Conservation (phyloP, 2,888 invertebrate genomes). For the Sericinus montela region DNA sequence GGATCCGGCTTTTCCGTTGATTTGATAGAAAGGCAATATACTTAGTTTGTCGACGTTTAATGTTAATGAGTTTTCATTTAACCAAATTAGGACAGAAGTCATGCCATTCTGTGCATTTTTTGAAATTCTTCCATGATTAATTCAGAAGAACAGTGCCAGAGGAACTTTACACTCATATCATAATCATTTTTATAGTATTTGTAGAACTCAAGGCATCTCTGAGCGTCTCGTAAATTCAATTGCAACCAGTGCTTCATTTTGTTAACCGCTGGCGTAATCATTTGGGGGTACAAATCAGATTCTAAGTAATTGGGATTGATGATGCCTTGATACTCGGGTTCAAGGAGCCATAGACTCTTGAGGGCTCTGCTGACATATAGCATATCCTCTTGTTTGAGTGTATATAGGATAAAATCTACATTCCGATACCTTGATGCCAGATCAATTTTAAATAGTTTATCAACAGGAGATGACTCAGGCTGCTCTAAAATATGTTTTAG, state of each 20-base stretch:
- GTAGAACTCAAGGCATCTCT: slow-evolving; percentile 46
- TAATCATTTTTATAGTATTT: slow-evolving; percentile 39
- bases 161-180: slow-evolving; percentile 40
- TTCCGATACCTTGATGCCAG: slow-evolving; percentile 44
- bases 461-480: slow-evolving; percentile 40
- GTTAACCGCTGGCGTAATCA: slow-evolving; percentile 46
- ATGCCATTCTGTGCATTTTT: slow-evolving; percentile 41
- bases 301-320: slow-evolving; percentile 52
- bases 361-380: slow-evolving; percentile 54
- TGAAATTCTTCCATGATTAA: slow-evolving; percentile 35
- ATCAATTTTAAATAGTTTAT: slow-evolving; percentile 54
- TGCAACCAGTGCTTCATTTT: slow-evolving; percentile 51
- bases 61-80: no score
- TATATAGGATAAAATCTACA: slow-evolving; percentile 43
- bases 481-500: slow-evolving; percentile 25
- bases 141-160: slow-evolving; percentile 39
- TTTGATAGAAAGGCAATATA: no score
- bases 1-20: no score
- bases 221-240: slow-evolving; percentile 33
- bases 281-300: slow-evolving; percentile 42
- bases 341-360: slow-evolving; percentile 48
- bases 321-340: slow-evolving; percentile 33
- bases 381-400: slow-evolving; percentile 51
- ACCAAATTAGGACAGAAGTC: slow-evolving; percentile 41
- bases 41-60: no score